phyloP scores from a whole-genome alignment of 2,888 invertebrate species.

The Trichogramma evanescens region DNA sequence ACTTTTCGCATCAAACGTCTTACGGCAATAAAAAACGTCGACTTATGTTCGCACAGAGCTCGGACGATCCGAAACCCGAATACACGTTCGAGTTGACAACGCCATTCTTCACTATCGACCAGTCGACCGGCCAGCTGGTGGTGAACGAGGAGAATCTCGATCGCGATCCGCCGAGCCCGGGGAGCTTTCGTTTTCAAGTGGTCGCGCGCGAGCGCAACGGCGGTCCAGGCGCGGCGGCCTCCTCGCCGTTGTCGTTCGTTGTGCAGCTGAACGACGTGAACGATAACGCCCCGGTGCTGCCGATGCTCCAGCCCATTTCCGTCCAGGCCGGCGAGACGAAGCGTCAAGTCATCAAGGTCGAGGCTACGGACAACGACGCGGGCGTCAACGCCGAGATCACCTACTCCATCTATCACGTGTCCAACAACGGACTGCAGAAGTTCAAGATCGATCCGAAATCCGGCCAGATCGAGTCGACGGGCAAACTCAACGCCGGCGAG shows the following conservation, averaged over 20 bases:
- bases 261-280: constrained; percentile 76
- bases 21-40: not conserved
- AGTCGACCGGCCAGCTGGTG: constrained; percentile 60
- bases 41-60: constrained; percentile 51
- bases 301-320: constrained; percentile 71
- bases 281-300: constrained; percentile 77
- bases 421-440: constrained; percentile 81
- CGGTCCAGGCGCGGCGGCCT: constrained; percentile 70
- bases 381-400: constrained; percentile 75
- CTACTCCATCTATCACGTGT: constrained; percentile 84
- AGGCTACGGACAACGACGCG: constrained; percentile 79
- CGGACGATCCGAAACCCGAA: constrained; percentile 69
- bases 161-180: constrained; percentile 78
- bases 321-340: constrained; percentile 72
- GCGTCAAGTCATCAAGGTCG: constrained; percentile 63
- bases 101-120: constrained; percentile 70
- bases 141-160: constrained; percentile 80
- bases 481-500: constrained; percentile 76
- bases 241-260: constrained; percentile 71
- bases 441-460: constrained; percentile 75
- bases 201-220: constrained; percentile 77
- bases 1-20: not conserved
- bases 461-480: constrained; percentile 73
- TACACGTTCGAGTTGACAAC: constrained; percentile 82
- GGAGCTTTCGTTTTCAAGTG: constrained; percentile 79